Conservation (phyloP, 2,113 vertebrate genomes). For the Fulica atra region DNA sequence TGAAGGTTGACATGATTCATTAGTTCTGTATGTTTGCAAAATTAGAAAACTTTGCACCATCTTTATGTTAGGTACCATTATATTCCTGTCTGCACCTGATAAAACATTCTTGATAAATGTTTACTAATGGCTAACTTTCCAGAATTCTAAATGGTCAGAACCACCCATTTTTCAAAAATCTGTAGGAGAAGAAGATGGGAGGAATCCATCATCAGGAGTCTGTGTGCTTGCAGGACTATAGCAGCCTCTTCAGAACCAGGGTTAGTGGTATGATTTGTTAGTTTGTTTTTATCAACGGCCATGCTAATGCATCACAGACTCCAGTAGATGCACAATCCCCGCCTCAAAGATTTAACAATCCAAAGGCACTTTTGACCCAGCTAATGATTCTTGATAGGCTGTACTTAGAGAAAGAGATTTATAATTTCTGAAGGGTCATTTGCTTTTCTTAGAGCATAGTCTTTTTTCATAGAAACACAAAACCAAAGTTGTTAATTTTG, state of each 20-base stretch:
- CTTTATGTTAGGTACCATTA: not conserved
- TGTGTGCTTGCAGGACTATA: fast-evolving
- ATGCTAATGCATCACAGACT: not conserved
- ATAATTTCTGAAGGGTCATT: not conserved
- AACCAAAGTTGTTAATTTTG: not conserved
- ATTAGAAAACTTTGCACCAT: not conserved
- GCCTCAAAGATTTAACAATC: not conserved
- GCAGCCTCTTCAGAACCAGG: not conserved
- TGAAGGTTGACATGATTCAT: not conserved
- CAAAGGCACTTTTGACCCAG: not conserved
- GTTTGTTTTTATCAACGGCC: not conserved
- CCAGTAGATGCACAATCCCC: not conserved
- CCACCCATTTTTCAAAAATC: not conserved
- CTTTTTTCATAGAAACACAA: not conserved
- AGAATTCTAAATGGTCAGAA: not conserved
- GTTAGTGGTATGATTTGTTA: not conserved
- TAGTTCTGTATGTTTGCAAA: not conserved
- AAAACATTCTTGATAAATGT: not conserved
- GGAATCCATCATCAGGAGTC: not conserved
- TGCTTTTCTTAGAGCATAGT: not conserved
- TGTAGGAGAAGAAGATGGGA: not conserved
- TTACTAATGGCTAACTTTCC: not conserved
- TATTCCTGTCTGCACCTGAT: not conserved
- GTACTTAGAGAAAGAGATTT: not conserved
- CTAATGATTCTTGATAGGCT: not conserved